Conservation (phyloP, 2,797 vertebrate species). For the Sphaeramia orbicularis region DNA sequence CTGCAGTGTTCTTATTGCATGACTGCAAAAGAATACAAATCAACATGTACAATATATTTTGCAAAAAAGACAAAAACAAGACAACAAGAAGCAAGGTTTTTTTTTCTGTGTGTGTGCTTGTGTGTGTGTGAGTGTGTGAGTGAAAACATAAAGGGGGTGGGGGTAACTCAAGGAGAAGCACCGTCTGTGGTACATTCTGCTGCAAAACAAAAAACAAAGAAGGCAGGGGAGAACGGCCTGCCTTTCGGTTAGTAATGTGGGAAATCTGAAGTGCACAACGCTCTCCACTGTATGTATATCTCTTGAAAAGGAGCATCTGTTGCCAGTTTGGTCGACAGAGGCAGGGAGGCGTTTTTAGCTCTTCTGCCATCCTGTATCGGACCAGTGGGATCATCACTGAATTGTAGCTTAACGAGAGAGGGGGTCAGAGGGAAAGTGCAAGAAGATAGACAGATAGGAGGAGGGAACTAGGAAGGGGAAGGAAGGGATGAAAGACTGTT, state of each 20-base stretch:
- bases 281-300: slow-evolving; percentile 45
- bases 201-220: slow-evolving; percentile 26
- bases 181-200: slow-evolving; percentile 40
- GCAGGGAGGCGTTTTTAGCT: slow-evolving; percentile 29
- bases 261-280: slow-evolving; percentile 46
- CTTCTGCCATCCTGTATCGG: slow-evolving; percentile 24
- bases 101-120: no score
- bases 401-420: slow-evolving; percentile 49
- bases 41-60: slow-evolving; percentile 19
- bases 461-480: slow-evolving; percentile 20
- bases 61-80: slow-evolving; percentile 16
- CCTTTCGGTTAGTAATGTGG: slow-evolving; percentile 40
- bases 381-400: slow-evolving; percentile 47
- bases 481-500: slow-evolving; percentile 32
- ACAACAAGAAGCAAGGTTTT: slow-evolving; percentile 28
- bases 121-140: not conserved
- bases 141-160: slow-evolving; percentile 6
- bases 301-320: slow-evolving; percentile 77
- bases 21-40: slow-evolving; percentile 36
- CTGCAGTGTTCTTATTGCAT: not conserved
- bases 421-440: slow-evolving; percentile 6
- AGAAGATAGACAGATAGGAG: slow-evolving; percentile 51
- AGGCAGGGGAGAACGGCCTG: slow-evolving; percentile 19
- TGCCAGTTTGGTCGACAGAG: slow-evolving; percentile 53
- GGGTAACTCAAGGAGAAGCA: slow-evolving; percentile 25